Percentiles rank a stretch among this genome's conserved stretches.
These are phyloP conservation scores for Metopolophium dirhodum DNA, from an alignment of 1,140 invertebrate species.

Conservation along the genomic window DNA sequence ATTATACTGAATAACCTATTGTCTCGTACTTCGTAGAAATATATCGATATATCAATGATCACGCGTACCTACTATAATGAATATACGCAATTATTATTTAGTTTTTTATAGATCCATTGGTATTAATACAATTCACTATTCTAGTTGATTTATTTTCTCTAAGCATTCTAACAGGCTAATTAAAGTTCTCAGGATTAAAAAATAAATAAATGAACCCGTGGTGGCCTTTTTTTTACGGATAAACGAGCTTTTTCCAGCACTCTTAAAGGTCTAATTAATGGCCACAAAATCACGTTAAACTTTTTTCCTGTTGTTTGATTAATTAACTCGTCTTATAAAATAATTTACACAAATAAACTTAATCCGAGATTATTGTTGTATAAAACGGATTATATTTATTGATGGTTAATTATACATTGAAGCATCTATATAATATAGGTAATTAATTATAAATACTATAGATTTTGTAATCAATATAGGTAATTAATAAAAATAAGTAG, in stretches of 20 bases:
- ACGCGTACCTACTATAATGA: neutral
- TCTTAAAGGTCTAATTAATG: slow-evolving; percentile 45
- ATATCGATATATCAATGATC: neutral
- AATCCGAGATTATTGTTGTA: neutral
- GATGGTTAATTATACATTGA: neutral
- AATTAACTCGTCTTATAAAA: slow-evolving; percentile 27
- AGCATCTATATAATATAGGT: neutral
- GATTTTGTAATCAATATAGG: neutral
- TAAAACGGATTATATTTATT: slow-evolving; percentile 13
- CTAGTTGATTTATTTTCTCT: slow-evolving; percentile 8
- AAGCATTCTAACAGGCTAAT: slow-evolving; percentile 6
- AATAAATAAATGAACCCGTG: neutral
- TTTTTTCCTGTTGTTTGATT: slow-evolving; percentile 25
- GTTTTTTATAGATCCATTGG: neutral
- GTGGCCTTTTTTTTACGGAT: neutral
- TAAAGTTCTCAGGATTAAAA: slow-evolving; percentile 21
- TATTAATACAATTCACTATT: neutral
- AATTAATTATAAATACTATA: neutral
- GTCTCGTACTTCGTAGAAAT: neutral
- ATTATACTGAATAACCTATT: neutral
- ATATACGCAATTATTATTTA: neutral
- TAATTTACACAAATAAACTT: slow-evolving; percentile 23
- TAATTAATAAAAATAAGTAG: neutral
- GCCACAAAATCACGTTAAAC: slow-evolving; percentile 9
- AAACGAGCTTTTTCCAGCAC: slow-evolving; percentile 19